These are phyloP conservation scores for Nemotelus nigrinus DNA, from an alignment of 2,888 invertebrate genomes.

Conservation along the genomic window DNA sequence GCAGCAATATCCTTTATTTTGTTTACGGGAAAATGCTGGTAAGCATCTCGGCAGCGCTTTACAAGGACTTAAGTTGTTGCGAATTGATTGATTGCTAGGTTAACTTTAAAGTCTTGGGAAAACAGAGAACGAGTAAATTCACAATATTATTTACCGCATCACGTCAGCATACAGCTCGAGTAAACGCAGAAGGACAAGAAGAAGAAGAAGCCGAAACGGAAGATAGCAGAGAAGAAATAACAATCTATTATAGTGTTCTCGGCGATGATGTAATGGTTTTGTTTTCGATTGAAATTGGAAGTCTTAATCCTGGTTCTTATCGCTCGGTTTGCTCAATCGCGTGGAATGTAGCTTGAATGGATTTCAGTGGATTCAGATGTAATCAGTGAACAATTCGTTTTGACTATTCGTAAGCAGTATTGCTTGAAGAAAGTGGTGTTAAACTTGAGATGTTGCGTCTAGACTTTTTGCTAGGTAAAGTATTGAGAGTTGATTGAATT, in stretches of 20 bases:
- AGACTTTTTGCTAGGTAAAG: no score
- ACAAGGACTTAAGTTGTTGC: constrained; percentile 50
- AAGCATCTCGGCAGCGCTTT: constrained; percentile 47
- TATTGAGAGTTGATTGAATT: no score
- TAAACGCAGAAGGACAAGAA: not conserved
- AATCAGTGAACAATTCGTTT: constrained; percentile 7
- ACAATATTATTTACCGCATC: constrained; percentile 46
- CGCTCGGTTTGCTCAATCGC: constrained; percentile 7
- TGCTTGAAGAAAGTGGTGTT: no score
- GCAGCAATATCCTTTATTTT: constrained; percentile 47
- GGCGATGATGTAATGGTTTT: constrained; percentile 33
- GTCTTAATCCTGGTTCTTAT: constrained; percentile 29
- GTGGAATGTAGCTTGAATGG: constrained; percentile 14
- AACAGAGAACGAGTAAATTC: constrained; percentile 41
- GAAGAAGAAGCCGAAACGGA: no score
- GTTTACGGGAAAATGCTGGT: constrained; percentile 46
- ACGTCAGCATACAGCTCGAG: not conserved
- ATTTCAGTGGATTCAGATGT: constrained; percentile 15
- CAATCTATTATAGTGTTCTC: no score
- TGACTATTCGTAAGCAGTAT: no score
- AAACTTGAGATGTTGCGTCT: no score
- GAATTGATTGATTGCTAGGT: constrained; percentile 50
- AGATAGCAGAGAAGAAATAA: no score
- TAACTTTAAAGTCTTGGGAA: constrained; percentile 48
- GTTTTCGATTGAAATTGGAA: constrained; percentile 40